These are phyloP conservation scores for Nephrotoma flavescens DNA, from an alignment of 2,888 invertebrate genomes.

Conservation along the genomic window DNA sequence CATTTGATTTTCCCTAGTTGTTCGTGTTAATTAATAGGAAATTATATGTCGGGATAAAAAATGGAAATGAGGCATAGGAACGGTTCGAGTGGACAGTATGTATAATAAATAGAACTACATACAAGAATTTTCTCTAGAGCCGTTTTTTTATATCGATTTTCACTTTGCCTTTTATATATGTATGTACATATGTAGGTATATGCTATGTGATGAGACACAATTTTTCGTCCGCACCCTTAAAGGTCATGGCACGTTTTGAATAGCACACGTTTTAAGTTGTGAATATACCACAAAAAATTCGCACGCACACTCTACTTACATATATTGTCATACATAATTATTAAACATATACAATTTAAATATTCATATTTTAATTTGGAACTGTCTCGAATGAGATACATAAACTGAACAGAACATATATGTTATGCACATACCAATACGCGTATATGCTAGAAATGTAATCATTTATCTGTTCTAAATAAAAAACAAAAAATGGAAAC, in stretches of 20 bases:
- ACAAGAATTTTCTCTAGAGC: too few relatives aligned
- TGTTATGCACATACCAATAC: background rate
- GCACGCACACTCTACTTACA: background rate
- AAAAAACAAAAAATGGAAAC: background rate
- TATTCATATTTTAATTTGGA: background rate
- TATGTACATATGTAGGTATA: background rate
- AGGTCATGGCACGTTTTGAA: background rate
- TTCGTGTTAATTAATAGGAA: background rate
- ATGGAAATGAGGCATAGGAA: background rate
- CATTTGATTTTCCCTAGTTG: background rate
- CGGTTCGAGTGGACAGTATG: background rate
- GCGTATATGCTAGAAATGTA: background rate
- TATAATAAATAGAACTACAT: background rate
- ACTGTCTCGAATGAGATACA: background rate
- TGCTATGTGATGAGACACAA: background rate
- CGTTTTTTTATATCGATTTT: background rate
- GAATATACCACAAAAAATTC: background rate
- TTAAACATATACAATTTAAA: background rate
- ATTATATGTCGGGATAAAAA: background rate
- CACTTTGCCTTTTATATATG: background rate
- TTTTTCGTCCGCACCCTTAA: background rate
- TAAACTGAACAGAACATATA: background rate
- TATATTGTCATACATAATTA: background rate
- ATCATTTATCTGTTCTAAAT: background rate
- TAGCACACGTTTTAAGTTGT: background rate